Evolutionary conservation across 2,888 invertebrate species (phyloP).

Genomic region (Mesorhabditis sp.): DNA sequence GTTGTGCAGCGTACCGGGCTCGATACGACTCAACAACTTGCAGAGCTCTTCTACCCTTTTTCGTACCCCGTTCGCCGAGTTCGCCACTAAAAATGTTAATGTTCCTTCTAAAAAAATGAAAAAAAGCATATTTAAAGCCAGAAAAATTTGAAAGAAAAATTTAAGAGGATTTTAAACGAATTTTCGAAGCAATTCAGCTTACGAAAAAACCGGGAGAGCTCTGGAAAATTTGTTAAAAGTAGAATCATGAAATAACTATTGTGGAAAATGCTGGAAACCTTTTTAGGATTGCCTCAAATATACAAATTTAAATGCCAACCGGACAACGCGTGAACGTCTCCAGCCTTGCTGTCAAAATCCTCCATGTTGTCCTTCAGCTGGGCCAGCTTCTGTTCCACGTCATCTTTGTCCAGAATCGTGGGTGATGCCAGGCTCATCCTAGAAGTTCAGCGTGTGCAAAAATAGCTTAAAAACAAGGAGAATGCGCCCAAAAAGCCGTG

Average conservation of each 20-base stretch:
- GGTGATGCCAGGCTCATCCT: constrained; percentile 19
- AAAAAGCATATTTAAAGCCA: too few species aligned
- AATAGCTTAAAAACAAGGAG: too few species aligned
- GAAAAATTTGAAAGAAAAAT: too few species aligned
- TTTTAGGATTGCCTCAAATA: too few species aligned
- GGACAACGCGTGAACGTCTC: not conserved
- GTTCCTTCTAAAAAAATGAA: not conserved
- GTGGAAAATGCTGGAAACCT: too few species aligned
- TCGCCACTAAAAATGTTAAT: constrained; percentile 24
- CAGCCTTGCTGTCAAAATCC: constrained; percentile 24
- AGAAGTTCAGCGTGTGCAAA: too few species aligned
- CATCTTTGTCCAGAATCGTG: constrained; percentile 34
- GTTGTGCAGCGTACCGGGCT: constrained; percentile 29
- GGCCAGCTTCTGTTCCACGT: constrained; percentile 25
- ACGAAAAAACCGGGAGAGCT: too few species aligned
- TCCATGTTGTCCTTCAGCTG: constrained; percentile 26
- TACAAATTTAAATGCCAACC: not conserved
- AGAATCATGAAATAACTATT: too few species aligned
- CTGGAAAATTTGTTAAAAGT: too few species aligned
- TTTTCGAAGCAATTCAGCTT: too few species aligned
- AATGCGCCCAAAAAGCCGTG: too few species aligned
- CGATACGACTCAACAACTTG: constrained; percentile 57
- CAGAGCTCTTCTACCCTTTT: constrained; percentile 58
- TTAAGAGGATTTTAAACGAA: too few species aligned
- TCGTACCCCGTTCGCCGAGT: constrained; percentile 23